phyloP scores from a whole-genome alignment of 2,888 invertebrate species.

The Rhagonycha lutea region DNA sequence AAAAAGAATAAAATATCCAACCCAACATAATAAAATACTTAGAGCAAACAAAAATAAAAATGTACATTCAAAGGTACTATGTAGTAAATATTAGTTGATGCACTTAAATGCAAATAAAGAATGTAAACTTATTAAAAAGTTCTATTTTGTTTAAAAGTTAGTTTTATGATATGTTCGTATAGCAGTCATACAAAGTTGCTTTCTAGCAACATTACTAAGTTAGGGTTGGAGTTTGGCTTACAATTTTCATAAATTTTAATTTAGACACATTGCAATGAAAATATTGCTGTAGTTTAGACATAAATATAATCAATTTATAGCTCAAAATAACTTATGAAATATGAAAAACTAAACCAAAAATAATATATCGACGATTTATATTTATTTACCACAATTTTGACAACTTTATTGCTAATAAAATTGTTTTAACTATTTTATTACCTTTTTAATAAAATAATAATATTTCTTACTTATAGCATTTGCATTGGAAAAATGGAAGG shows the following conservation, averaged over 20 bases:
- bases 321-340: background rate
- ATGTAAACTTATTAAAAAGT: background rate
- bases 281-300: background rate
- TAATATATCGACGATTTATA: background rate
- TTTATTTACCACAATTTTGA: background rate
- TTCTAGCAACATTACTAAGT: constrained; percentile 23
- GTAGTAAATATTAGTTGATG: too few species aligned
- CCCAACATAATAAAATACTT: too few species aligned
- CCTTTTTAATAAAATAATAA: background rate
- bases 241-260: constrained; percentile 30
- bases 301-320: background rate
- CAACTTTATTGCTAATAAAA: background rate
- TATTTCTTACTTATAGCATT: background rate
- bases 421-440: background rate
- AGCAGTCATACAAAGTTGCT: constrained; percentile 1
- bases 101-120: background rate
- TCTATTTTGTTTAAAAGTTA: background rate
- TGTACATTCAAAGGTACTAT: too few species aligned
- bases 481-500: background rate
- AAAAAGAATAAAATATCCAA: too few species aligned
- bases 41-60: too few species aligned
- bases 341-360: background rate
- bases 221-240: constrained; percentile 40
- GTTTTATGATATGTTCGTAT: background rate
- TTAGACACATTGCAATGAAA: constrained; percentile 24